phyloP scores from a whole-genome alignment of 2,797 vertebrate genomes.

The Hypotaenidia philippensis region DNA sequence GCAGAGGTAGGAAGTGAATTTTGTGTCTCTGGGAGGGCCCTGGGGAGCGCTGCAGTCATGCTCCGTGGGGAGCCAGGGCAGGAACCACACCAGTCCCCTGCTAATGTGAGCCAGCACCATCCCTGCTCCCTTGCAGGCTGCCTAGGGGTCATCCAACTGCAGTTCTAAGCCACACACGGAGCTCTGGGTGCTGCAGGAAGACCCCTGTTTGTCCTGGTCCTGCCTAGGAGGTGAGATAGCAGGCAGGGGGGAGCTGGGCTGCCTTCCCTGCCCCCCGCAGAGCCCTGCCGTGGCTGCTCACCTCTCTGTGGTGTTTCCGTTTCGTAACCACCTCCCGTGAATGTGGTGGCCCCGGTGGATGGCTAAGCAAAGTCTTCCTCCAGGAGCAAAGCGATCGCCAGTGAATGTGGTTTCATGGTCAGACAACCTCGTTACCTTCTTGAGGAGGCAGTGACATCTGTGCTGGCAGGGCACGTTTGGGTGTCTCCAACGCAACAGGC shows the following conservation, averaged over 20 bases:
- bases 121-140: neutral
- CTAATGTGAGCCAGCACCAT: fast-evolving
- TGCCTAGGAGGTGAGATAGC: neutral
- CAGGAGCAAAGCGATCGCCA: fast-evolving
- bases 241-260: neutral
- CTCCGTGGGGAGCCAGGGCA: neutral
- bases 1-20: neutral
- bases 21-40: neutral
- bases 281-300: fast-evolving
- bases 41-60: fast-evolving
- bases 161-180: neutral
- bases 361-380: neutral
- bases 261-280: neutral
- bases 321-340: neutral
- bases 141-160: neutral
- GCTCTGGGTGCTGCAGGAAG: neutral
- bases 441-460: fast-evolving
- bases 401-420: neutral
- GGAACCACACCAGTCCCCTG: fast-evolving
- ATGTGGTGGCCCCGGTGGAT: neutral
- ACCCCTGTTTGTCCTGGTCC: neutral
- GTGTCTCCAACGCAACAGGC: neutral
- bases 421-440: neutral
- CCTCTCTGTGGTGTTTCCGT: neutral
- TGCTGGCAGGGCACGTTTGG: neutral